These are phyloP conservation scores for Ephestia elutella DNA, from an alignment of 1,140 invertebrate genomes.

Conservation along the genomic window DNA sequence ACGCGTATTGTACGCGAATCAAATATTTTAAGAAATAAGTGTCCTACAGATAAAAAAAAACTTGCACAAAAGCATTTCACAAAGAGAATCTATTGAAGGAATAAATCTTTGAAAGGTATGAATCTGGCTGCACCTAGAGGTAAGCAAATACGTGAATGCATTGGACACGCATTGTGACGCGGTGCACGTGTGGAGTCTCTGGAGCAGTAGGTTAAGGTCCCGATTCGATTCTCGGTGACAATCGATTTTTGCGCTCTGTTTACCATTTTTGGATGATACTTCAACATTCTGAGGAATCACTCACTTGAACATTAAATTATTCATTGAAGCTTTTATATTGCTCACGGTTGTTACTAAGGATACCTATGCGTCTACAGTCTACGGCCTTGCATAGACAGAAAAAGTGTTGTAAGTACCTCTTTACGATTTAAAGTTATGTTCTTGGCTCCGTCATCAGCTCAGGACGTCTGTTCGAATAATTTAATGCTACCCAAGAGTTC, in stretches of 20 bases:
- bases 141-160: conserved; percentile 57
- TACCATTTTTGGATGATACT: conserved; percentile 27
- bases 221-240: conserved; percentile 25
- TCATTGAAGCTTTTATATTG: no score
- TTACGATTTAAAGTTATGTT: no score
- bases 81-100: conserved; percentile 20
- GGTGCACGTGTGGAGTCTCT: conserved; percentile 41
- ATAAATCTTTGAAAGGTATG: conserved; percentile 29
- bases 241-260: conserved; percentile 44
- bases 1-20: background rate
- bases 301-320: background rate
- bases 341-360: no score
- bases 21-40: background rate
- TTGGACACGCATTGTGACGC: conserved; percentile 41
- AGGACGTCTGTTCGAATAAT: no score
- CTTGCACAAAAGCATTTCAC: background rate
- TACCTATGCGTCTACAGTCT: no score
- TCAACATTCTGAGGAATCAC: background rate
- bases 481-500: no score
- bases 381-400: no score
- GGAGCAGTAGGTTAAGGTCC: background rate
- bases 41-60: background rate
- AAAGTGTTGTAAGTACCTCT: no score
- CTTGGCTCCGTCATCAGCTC: no score
- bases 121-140: conserved; percentile 22